phyloP scores from a whole-genome alignment of 2,888 invertebrate species.

The Mellilla xanthometata region DNA sequence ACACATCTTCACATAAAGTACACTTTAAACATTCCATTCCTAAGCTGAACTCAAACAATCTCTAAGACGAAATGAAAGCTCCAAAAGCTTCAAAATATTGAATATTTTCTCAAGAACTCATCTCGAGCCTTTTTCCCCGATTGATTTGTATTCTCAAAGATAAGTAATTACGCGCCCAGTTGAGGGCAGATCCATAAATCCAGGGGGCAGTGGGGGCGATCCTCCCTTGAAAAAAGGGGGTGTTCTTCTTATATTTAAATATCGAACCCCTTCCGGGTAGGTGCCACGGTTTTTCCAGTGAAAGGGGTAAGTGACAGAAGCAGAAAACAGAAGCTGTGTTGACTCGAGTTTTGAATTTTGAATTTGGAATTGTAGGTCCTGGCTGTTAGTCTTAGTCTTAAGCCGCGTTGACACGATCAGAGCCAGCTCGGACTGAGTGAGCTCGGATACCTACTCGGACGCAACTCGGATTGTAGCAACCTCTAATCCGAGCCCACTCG shows the following conservation, averaged over 20 bases:
- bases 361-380: background rate
- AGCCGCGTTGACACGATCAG: too few relatives aligned
- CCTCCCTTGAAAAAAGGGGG: constrained; percentile 78
- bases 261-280: constrained; percentile 83
- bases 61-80: constrained; percentile 19
- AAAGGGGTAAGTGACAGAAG: constrained; percentile 82
- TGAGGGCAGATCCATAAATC: constrained; percentile 81
- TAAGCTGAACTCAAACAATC: constrained; percentile 13
- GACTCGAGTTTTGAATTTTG: constrained; percentile 33
- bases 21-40: background rate
- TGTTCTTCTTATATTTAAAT: constrained; percentile 83
- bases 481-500: too few relatives aligned
- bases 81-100: constrained; percentile 31
- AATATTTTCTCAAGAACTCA: constrained; percentile 36
- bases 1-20: too few relatives aligned
- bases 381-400: too few relatives aligned
- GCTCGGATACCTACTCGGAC: too few relatives aligned
- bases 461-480: too few relatives aligned
- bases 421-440: too few relatives aligned
- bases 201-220: constrained; percentile 51
- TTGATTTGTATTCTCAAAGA: constrained; percentile 81
- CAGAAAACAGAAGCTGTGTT: constrained; percentile 52
- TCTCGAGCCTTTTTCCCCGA: constrained; percentile 55
- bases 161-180: constrained; percentile 79
- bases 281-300: constrained; percentile 83